Conservation (phyloP, 2,888 invertebrate genomes). For the Dynastes maya region DNA sequence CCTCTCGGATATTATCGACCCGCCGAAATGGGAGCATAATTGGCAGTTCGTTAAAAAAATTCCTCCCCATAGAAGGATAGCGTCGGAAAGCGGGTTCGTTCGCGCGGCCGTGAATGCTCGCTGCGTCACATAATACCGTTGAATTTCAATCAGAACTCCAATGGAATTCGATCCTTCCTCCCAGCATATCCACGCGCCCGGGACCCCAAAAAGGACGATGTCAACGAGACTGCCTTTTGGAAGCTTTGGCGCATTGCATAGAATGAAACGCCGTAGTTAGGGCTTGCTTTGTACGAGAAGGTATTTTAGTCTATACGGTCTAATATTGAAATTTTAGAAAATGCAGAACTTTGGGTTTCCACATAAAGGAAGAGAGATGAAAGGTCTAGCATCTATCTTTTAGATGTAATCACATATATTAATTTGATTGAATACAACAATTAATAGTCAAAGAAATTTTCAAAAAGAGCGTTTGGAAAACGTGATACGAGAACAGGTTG, state of each 20-base stretch:
- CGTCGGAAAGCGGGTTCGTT: neutral
- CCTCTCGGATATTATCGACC: conserved; percentile 17
- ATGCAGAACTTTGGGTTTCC: too few species aligned
- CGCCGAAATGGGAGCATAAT: conserved; percentile 19
- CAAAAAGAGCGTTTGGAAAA: too few species aligned
- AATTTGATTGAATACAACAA: too few species aligned
- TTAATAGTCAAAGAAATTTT: too few species aligned
- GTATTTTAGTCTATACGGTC: too few species aligned
- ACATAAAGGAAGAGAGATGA: too few species aligned
- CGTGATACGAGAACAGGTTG: too few species aligned
- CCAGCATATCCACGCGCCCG: neutral
- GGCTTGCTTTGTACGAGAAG: neutral
- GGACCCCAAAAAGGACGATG: neutral
- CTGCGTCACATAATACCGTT: conserved; percentile 17
- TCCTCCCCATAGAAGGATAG: neutral
- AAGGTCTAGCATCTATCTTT: too few species aligned
- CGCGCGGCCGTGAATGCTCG: neutral
- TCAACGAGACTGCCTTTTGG: neutral
- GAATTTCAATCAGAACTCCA: conserved; percentile 31
- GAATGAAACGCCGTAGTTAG: neutral
- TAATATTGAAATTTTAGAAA: too few species aligned
- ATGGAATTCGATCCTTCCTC: conserved; percentile 5
- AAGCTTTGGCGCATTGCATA: neutral
- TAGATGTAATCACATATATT: too few species aligned
- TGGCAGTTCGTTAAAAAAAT: conserved; percentile 39